Evolutionary conservation across 2,888 invertebrate species (phyloP).

Genomic region (Troides oblongomaculatus): DNA sequence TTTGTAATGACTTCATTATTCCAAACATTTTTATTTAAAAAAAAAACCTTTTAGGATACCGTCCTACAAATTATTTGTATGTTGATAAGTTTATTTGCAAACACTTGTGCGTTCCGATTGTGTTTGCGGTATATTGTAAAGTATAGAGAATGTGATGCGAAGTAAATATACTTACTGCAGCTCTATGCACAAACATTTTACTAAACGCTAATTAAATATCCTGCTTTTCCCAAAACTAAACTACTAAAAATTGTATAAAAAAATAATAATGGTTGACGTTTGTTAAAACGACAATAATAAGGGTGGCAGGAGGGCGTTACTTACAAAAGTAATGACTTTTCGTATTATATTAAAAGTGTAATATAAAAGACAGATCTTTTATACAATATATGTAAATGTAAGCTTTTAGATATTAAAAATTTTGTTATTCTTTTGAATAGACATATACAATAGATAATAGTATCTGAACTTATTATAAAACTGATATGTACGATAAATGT

Average conservation of each 20-base stretch:
- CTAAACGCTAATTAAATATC: not conserved
- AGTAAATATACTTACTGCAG: no score
- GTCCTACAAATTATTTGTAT: no score
- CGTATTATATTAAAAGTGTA: not conserved
- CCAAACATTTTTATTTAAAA: not conserved
- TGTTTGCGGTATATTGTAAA: no score
- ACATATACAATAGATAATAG: not conserved
- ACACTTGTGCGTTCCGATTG: no score
- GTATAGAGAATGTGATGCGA: no score
- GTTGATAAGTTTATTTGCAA: no score
- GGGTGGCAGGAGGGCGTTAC: not conserved
- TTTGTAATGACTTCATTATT: not conserved
- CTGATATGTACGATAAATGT: no score
- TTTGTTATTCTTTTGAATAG: not conserved
- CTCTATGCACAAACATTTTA: no score
- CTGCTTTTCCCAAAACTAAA: not conserved
- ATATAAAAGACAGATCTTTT: not conserved
- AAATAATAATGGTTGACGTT: not conserved
- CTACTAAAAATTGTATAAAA: not conserved
- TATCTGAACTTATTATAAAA: not conserved
- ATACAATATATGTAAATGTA: not conserved
- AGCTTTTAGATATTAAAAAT: not conserved
- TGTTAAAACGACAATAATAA: not conserved
- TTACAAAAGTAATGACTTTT: conserved; percentile 1
- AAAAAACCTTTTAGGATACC: no score